Conservation (phyloP, 2,888 invertebrate genomes). For the Homarus gammarus region DNA sequence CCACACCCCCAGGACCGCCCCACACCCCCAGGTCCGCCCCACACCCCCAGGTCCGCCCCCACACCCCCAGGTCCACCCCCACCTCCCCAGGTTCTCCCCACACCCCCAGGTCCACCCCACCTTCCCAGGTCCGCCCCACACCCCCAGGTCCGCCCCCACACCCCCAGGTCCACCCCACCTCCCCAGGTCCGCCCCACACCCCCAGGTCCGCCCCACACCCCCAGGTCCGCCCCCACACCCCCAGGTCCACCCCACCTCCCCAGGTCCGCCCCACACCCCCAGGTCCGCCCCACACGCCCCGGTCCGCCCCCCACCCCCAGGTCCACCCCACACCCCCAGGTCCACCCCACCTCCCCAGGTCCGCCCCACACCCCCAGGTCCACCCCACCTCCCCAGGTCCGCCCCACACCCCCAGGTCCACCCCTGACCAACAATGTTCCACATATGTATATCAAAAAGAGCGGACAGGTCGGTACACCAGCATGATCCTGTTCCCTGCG, state of each 20-base stretch:
- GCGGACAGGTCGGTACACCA: neutral
- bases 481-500: neutral
- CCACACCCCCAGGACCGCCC: neutral
- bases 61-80: neutral
- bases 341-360: neutral
- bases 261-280: neutral
- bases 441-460: conserved; percentile 9
- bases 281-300: neutral
- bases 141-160: too few relatives aligned
- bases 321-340: neutral
- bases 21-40: neutral
- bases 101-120: neutral
- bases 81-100: too few relatives aligned
- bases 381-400: neutral
- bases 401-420: neutral
- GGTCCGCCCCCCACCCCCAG: neutral
- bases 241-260: neutral
- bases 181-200: too few relatives aligned
- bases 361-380: neutral
- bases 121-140: too few relatives aligned
- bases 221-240: neutral
- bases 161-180: too few relatives aligned
- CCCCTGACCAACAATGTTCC: neutral
- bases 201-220: neutral
- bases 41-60: too few relatives aligned